A percentile compares a stretch with the other conserved stretches of the same genome.
Evolutionary conservation across 2,888 invertebrate genomes (phyloP).

Genomic region (Drosophila meridiana): DNA sequence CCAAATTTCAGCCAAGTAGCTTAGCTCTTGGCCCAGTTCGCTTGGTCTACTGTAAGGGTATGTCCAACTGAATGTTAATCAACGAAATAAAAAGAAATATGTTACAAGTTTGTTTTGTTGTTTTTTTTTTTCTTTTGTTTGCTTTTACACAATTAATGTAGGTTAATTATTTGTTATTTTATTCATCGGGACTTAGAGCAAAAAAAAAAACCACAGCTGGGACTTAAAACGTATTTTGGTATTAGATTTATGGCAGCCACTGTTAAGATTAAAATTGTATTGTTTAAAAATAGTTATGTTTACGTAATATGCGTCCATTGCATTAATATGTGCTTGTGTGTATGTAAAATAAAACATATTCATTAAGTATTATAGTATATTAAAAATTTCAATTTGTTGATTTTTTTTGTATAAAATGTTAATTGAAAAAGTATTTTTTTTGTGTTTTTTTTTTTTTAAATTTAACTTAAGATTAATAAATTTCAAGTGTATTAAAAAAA

Average conservation of each 20-base stretch:
- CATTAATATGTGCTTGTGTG: slow-evolving; percentile 23
- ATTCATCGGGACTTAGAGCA: slow-evolving; percentile 37
- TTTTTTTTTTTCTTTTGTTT: slow-evolving; percentile 35
- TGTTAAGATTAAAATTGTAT: slow-evolving; percentile 44
- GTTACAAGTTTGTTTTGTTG: slow-evolving; percentile 50
- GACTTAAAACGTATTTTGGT: slow-evolving; percentile 57
- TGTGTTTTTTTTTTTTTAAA: neutral
- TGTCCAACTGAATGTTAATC: slow-evolving; percentile 31
- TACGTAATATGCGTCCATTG: slow-evolving; percentile 34
- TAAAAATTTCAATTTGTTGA: slow-evolving; percentile 1
- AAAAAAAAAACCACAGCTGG: slow-evolving; percentile 28
- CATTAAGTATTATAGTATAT: neutral
- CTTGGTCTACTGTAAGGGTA: slow-evolving; percentile 16
- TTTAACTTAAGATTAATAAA: slow-evolving; percentile 46
- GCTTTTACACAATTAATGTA: slow-evolving; percentile 57
- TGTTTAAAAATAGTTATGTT: slow-evolving; percentile 31
- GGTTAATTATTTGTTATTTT: slow-evolving; percentile 64
- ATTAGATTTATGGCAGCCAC: slow-evolving; percentile 72
- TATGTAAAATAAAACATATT: slow-evolving; percentile 5
- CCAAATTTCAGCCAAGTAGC: neutral
- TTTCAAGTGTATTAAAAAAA: slow-evolving; percentile 38
- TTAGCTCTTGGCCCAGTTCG: neutral
- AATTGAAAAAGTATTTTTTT: slow-evolving; percentile 30
- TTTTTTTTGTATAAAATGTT: slow-evolving; percentile 13
- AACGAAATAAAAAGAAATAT: slow-evolving; percentile 69